Conservation (phyloP, 2,888 invertebrate species). For the Drosophila glabriapex region DNA sequence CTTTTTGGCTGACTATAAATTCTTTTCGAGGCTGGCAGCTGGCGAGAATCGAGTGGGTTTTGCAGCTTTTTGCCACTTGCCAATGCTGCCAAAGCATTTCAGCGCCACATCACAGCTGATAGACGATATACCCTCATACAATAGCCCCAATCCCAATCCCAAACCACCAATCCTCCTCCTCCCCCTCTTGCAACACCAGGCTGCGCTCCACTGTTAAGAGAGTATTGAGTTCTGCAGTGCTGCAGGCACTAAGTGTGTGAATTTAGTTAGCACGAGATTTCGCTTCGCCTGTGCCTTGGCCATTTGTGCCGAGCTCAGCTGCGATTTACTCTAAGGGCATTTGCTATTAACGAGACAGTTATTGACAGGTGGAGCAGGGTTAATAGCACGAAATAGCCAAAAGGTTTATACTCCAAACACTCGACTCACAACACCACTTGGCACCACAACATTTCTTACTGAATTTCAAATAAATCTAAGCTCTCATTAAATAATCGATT, state of each 20-base stretch:
- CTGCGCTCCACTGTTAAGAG: background rate
- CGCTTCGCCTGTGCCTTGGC: conserved; percentile 12
- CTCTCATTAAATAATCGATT: background rate
- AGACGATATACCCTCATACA: conserved; percentile 41
- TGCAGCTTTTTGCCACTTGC: conserved; percentile 57
- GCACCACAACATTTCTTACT: background rate
- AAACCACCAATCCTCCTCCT: background rate
- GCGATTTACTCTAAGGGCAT: conserved; percentile 74
- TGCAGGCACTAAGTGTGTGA: conserved; percentile 77
- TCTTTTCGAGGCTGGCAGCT: conserved; percentile 37
- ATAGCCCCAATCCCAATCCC: background rate
- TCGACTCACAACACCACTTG: too few relatives aligned
- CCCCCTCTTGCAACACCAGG: background rate
- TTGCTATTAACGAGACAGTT: conserved; percentile 62
- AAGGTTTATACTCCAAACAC: conserved; percentile 4
- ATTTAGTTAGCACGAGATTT: conserved; percentile 70
- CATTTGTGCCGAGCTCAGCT: conserved; percentile 41
- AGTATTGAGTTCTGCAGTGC: conserved; percentile 36
- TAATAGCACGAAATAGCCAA: conserved; percentile 13
- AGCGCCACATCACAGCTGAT: conserved; percentile 52
- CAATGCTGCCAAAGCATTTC: conserved; percentile 63
- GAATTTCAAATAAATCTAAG: background rate
- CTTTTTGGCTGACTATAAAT: conserved; percentile 59
- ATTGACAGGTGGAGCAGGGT: conserved; percentile 52
- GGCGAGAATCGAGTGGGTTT: conserved; percentile 58